Conservation (phyloP, 2,113 vertebrate genomes). For the Scortum barcoo region DNA sequence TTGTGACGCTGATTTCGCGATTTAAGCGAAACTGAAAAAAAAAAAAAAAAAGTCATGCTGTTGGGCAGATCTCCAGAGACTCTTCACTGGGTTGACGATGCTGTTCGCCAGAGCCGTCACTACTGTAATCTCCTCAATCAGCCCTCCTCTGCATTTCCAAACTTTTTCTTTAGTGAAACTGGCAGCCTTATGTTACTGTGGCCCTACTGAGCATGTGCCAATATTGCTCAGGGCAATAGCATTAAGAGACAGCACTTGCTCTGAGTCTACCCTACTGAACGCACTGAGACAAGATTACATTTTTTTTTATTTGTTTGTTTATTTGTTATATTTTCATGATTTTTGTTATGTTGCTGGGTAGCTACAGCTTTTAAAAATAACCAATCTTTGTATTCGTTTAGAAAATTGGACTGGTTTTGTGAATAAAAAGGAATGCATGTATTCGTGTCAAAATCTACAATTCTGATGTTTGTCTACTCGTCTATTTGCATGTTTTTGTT, state of each 20-base stretch:
- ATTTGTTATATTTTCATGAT: conserved; percentile 77
- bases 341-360: conserved; percentile 85
- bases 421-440: conserved; percentile 99
- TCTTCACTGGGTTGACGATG: conserved; percentile 64
- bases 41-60: conserved; percentile 39
- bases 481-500: conserved; percentile 80
- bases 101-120: conserved; percentile 66
- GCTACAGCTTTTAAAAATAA: conserved; percentile 92
- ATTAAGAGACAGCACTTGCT: conserved; percentile 84
- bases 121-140: conserved; percentile 79
- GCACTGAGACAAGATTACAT: conserved; percentile 83
- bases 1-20: conserved; percentile 84
- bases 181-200: conserved; percentile 80
- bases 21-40: conserved; percentile 59
- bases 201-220: conserved; percentile 80
- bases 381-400: conserved; percentile 99
- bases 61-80: conserved; percentile 59
- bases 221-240: conserved; percentile 78
- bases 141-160: conserved; percentile 72
- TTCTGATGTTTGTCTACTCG: conserved; percentile 88
- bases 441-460: conserved; percentile 93
- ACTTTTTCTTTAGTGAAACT: conserved; percentile 78
- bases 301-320: conserved; percentile 65
- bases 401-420: conserved; percentile 98
- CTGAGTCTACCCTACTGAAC: conserved; percentile 82